These are phyloP conservation scores for Potamarius usumacintae DNA, from an alignment of 2,113 vertebrate species.

Conservation along the genomic window DNA sequence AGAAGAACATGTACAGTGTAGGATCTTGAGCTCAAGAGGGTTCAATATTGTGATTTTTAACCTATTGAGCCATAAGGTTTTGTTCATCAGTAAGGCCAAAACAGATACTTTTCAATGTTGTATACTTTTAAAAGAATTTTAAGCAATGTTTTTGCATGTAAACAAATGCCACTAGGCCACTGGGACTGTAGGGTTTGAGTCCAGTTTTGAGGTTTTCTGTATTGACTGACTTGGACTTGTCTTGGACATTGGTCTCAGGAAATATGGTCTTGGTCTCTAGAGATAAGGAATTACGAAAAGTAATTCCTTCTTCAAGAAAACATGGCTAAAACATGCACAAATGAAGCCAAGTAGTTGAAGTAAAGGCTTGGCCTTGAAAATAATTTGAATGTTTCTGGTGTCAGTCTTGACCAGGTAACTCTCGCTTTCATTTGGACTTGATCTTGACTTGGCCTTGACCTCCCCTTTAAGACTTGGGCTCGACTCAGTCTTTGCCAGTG, in stretches of 20 bases:
- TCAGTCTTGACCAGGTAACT: not conserved
- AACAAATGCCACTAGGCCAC: not conserved
- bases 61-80: not conserved
- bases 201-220: not conserved
- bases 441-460: not conserved
- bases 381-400: not conserved
- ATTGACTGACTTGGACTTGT: not conserved
- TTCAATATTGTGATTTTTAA: no score
- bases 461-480: not conserved
- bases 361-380: not conserved
- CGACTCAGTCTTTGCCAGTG: not conserved
- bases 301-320: not conserved
- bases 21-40: no score
- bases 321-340: not conserved
- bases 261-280: not conserved
- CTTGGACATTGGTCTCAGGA: not conserved
- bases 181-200: not conserved
- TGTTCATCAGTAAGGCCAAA: not conserved
- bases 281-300: not conserved
- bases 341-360: not conserved
- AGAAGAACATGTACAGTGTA: no score
- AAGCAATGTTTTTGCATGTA: no score
- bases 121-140: no score
- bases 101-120: not conserved
- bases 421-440: not conserved